Evolutionary conservation across 2,797 vertebrate genomes (phyloP), one percentile per base, ranked within the genome.

Genomic region (Neomorphus geoffroyi): DNA sequence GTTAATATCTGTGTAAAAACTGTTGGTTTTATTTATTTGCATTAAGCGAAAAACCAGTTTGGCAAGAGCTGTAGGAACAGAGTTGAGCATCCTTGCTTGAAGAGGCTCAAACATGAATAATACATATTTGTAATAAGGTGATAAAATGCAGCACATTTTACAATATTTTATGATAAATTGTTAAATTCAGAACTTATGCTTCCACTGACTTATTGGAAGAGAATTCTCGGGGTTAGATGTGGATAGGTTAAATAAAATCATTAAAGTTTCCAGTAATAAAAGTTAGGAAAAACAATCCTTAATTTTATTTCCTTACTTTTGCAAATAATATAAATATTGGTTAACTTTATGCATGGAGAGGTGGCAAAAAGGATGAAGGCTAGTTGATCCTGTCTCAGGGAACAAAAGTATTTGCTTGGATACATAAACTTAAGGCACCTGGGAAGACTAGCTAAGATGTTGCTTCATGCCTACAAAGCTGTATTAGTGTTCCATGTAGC

Each of bases 221-320:
- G 24, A 74, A 19, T 26, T 84, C 80, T 67, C 7, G 58, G 19
- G 41, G 33, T 5, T 37, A 18, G 5, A 87, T 9, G 13, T 43
- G 7, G 28, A 13, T 37, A 39, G 19, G 9, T 66, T 87, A 91
- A 86, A 78, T 13, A 35, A 72, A 50, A n/a, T 61, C 50, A 37
- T 39, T 72, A 12, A 73, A 54, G 23, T 75, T 9, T 24, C 18
- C 28, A 13, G 21, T 50, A 11, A 46, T 45, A 81, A 78, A 57
- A 1, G 4, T 17, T 2, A 5, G 3, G 32, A 5, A 23, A 24
- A 10, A 14, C 13, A 69, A 6, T 1, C 1, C 4, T 60, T 41
- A 11, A 23, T 50, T 81, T 69, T 28, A 74, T 54, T 87, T 57
- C 17, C 14, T 6, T 26, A 0, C 32, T 54, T 28, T 57, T 75